Evolutionary conservation across 2,113 vertebrate species (phyloP).

Genomic region (Rhinolophus sinicus): DNA sequence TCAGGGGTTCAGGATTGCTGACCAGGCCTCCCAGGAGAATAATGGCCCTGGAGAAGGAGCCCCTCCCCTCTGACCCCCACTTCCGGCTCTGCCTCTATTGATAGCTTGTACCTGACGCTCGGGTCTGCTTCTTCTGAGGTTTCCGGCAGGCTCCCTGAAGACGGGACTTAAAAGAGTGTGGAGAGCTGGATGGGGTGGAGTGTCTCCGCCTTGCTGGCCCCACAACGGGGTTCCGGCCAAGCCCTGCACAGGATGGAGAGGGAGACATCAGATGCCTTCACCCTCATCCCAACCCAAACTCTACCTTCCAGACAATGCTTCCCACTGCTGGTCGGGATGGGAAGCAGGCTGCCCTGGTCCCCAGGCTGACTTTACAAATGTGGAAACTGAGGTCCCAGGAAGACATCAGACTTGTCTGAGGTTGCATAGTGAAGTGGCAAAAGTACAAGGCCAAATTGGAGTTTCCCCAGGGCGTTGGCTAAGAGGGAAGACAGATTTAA

Average conservation of each 20-base stretch:
- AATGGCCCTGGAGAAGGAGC: not conserved
- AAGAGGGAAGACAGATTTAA: not conserved
- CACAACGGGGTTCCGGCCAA: not conserved
- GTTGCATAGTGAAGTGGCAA: not conserved
- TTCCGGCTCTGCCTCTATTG: not conserved
- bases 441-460: not conserved
- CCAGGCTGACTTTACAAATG: not conserved
- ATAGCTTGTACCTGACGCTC: slow-evolving; percentile 48
- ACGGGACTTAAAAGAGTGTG: not conserved
- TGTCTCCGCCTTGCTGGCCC: not conserved
- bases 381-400: not conserved
- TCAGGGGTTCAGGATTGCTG: not conserved
- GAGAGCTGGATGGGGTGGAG: slow-evolving; percentile 44
- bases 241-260: not conserved
- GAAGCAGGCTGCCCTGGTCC: not conserved
- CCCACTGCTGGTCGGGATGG: not conserved
- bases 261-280: not conserved
- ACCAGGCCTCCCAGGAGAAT: not conserved
- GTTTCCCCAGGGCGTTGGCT: not conserved
- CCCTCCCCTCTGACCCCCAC: not conserved
- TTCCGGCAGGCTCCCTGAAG: slow-evolving; percentile 42
- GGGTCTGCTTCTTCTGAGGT: slow-evolving; percentile 64
- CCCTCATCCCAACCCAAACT: not conserved
- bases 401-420: not conserved
- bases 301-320: not conserved